These are phyloP conservation scores for Volucella bombylans DNA, from an alignment of 2,888 invertebrate species.

Conservation along the genomic window DNA sequence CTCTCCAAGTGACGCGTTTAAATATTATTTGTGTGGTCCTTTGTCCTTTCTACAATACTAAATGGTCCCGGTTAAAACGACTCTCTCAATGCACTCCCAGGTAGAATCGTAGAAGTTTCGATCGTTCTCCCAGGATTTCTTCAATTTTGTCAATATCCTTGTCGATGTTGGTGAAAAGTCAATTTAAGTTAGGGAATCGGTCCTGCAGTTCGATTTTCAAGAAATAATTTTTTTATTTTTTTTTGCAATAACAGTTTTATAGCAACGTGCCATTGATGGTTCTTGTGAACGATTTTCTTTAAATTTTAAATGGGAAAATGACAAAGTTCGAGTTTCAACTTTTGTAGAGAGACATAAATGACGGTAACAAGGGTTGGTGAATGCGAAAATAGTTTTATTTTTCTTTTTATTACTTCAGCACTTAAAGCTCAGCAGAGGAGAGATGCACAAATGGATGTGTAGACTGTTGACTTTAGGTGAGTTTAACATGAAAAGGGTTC, in stretches of 20 bases:
- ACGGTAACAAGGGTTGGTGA: slow-evolving; percentile 40
- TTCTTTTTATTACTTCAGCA: slow-evolving; percentile 51
- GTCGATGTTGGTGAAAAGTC: slow-evolving; percentile 63
- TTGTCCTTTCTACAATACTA: background rate
- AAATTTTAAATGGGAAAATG: slow-evolving; percentile 44
- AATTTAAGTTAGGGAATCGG: slow-evolving; percentile 66
- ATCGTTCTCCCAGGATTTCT: slow-evolving; percentile 27
- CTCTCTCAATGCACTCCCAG: slow-evolving; percentile 29
- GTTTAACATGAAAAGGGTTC: slow-evolving; percentile 34
- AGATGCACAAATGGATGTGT: slow-evolving; percentile 8
- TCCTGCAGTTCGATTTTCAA: slow-evolving; percentile 45
- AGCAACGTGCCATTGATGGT: slow-evolving; percentile 3
- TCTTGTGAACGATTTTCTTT: slow-evolving; percentile 7
- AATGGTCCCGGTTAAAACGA: slow-evolving; percentile 30
- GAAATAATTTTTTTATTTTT: slow-evolving; percentile 6
- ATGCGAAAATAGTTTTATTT: slow-evolving; percentile 28
- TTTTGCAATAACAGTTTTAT: slow-evolving; percentile 12
- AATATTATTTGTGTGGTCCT: slow-evolving; percentile 20
- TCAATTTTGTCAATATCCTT: slow-evolving; percentile 13
- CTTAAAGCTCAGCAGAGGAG: slow-evolving; percentile 35
- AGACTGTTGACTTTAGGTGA: slow-evolving; percentile 31
- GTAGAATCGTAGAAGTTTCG: background rate
- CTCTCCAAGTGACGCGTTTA: slow-evolving; percentile 26
- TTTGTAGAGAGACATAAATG: slow-evolving; percentile 58
- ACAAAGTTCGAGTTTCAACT: slow-evolving; percentile 57